Evolutionary conservation across 2,888 invertebrate species (phyloP), one percentile per base, ranked within the genome.

Genomic region (Drosophila incognita): DNA sequence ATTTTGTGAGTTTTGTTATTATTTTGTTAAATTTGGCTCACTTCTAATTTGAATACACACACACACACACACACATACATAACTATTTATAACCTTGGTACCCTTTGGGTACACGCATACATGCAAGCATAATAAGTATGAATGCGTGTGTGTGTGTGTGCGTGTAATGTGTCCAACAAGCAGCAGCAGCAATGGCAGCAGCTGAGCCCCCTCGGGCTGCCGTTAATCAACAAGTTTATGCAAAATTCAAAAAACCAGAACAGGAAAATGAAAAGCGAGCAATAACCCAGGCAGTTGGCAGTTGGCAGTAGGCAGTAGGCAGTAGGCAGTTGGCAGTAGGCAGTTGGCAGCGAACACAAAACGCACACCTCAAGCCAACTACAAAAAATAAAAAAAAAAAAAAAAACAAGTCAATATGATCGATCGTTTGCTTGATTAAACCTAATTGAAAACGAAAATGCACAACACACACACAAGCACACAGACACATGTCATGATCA

Each of bases 391-490:
- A n/a, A 8, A 42, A 42, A 46, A 24, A 42, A 42, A 52, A 52
- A 57, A 67, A 76, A 82, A 87, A 84, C 85, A 85, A 89, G 85
- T 87, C 90, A 90, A 90, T 90, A 88, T 90, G 90, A 87, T 87
- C 89, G 90, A 87, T 87, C 90, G 89, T 86, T 87, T 86, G 87
- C 80, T 83, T 90, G 87, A 87, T 87, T 90, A 87, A 87, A 90
- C 84, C 89, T 83, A 90, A 87, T 87, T 87, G 90, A 87, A 90
- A 87, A 80, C 90, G 87, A 87, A 90, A 87, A 88, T 90, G 89
- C 87, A 82, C 76, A 78, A 69, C 59, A 66, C 64, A 81, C 66
- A 65, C 63, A 66, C 54, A 48, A 60, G 24, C 52, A 59, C 70
- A 40, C 42, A 54, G 57, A 58, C 71, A 72, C 61, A 69, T 86